Evolutionary conservation across 2,113 vertebrate species (phyloP).

Genomic region (Seriola quinqueradiata): DNA sequence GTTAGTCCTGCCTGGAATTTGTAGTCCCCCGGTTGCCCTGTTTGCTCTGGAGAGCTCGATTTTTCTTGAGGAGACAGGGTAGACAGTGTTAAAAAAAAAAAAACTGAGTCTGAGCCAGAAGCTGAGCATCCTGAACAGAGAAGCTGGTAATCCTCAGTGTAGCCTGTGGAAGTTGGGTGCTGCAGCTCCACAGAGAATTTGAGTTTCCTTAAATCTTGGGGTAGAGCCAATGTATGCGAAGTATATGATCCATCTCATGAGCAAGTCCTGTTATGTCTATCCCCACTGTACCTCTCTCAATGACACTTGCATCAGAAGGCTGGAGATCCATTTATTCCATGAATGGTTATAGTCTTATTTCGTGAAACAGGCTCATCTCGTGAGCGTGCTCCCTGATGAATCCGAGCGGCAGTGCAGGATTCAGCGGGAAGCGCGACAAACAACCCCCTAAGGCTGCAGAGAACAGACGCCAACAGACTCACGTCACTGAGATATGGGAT

Average conservation of each 20-base stretch:
- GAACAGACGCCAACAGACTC: constrained; percentile 54
- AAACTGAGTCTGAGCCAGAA: constrained; percentile 19
- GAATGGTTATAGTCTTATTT: constrained; percentile 29
- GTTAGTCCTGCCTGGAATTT: constrained; percentile 1
- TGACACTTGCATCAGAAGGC: constrained; percentile 34
- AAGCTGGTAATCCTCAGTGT: constrained; percentile 27
- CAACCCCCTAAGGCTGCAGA: constrained; percentile 34
- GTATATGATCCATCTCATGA: constrained; percentile 39
- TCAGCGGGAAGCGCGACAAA: constrained; percentile 49
- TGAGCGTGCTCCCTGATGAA: constrained; percentile 34
- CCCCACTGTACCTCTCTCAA: constrained; percentile 32
- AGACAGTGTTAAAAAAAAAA: constrained; percentile 11
- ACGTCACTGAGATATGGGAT: constrained; percentile 36
- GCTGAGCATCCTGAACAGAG: constrained; percentile 31
- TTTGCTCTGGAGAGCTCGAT: constrained; percentile 33
- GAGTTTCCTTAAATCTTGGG: constrained; percentile 16
- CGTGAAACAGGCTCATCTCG: constrained; percentile 20
- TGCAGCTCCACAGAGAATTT: constrained; percentile 21
- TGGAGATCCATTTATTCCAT: constrained; percentile 29
- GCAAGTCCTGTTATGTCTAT: constrained; percentile 10
- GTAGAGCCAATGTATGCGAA: constrained; percentile 8
- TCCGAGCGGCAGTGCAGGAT: constrained; percentile 42
- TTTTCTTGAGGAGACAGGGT: constrained; percentile 24
- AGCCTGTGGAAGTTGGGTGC: constrained; percentile 3
- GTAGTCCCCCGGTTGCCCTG: neutral